These are phyloP conservation scores for Carassius gibelio DNA, from an alignment of 2,113 vertebrate species.

Conservation along the genomic window DNA sequence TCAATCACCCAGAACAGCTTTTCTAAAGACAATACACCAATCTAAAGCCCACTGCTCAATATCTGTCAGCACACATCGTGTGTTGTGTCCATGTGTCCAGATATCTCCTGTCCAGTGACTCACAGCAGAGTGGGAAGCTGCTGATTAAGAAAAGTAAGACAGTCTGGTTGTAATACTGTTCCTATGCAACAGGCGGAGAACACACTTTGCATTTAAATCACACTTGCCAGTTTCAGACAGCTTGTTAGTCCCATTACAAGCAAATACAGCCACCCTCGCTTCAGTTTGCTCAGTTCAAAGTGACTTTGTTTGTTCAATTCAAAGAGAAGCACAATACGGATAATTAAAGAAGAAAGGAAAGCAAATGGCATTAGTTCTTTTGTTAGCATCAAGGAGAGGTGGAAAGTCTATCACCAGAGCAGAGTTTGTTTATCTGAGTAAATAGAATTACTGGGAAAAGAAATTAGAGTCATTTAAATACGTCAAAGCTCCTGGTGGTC, in stretches of 20 bases:
- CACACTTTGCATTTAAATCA: conserved; percentile 26
- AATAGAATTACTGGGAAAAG: background rate
- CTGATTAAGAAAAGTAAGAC: conserved; percentile 32
- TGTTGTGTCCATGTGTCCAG: background rate
- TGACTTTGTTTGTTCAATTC: conserved; percentile 23
- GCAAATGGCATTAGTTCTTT: background rate
- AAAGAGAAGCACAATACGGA: background rate
- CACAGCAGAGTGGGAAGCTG: background rate
- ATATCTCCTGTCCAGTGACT: conserved; percentile 13
- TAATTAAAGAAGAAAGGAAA: conserved; percentile 12
- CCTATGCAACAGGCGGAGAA: background rate
- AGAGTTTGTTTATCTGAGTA: conserved; percentile 7
- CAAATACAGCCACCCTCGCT: background rate
- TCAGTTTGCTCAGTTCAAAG: background rate
- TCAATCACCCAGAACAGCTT: background rate
- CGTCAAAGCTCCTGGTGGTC: background rate
- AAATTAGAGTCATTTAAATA: conserved; percentile 10
- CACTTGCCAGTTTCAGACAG: background rate
- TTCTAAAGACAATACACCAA: background rate
- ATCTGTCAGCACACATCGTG: background rate
- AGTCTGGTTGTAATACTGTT: background rate
- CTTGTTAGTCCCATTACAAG: conserved; percentile 8
- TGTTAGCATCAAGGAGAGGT: background rate
- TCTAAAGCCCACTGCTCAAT: background rate
- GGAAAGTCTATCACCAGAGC: background rate